Base-by-base conservation (phyloP, 2,888 invertebrate genomes). In the Clepsis dumicolana region DNA sequence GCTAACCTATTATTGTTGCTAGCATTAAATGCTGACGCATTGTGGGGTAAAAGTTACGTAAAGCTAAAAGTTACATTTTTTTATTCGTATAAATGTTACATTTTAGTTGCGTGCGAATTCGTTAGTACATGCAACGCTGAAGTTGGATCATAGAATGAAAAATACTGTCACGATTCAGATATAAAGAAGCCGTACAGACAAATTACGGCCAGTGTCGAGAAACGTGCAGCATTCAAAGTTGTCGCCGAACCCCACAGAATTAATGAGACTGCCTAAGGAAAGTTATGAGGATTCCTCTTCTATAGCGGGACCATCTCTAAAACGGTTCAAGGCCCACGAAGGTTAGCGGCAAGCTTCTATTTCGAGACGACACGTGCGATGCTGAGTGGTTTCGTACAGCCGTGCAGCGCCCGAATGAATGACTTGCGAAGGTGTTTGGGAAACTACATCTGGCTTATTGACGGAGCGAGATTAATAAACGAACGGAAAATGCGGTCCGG, bases 301-400 rank as follows among this genome's bases (percentile, higher is more conserved):
- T 57, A 63, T 63, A 50, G 59, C 56, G 35, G 60, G 60, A 27
- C 57, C 61, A 70, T 63, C 54, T 62, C 57, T 59, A 59, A 62
- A 67, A 57, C 65, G 53, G 70, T 72, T 72, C 72, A 72, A 71
- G 69, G 71, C 71, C 38, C 61, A 29, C 53, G 65, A 72, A 72
- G 72, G 72, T 70, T 71, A 68, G 41, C 63, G 59, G 61, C 60
- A 35, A 54, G 68, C 50, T 57, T 63, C 65, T 71, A 72, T 72
- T 72, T 71, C 57, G 63, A 68, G 65, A 38, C 18, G 38, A 59
- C 69, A 71, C 69, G 72, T 70, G 71, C 56, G 64, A 48, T 60
- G 14, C 32, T 65, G 44, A 64, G 35, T 41, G 48, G 68, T 27
- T 59, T 70, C 67, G 64, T 50, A 61, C 56, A 64, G 60, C 63